Percentiles rank a stretch among this genome's conserved stretches.
These are phyloP conservation scores for Chrysaora quinquecirrha DNA, from an alignment of 30 jellyfish, hydroid and myxozoan species.

Conservation along the genomic window DNA sequence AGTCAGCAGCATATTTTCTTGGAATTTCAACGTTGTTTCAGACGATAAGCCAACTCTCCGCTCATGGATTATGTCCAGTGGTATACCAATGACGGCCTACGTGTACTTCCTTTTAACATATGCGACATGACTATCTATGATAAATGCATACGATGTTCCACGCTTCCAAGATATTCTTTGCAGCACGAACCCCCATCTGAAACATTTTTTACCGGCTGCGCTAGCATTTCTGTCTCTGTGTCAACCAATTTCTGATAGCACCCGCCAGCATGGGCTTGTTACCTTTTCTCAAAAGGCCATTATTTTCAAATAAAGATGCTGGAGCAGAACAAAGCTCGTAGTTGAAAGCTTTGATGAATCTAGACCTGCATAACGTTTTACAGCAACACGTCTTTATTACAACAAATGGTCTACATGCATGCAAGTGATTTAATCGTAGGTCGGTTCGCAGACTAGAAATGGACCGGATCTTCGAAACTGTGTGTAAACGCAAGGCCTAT, in stretches of 20 bases:
- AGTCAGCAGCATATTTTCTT: slow-evolving; percentile 4
- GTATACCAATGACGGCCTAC: slow-evolving; percentile 23
- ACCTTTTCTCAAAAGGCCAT: slow-evolving; percentile 19
- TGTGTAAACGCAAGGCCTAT: too few species aligned
- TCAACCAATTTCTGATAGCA: slow-evolving; percentile 33
- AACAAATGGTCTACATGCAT: slow-evolving; percentile 45
- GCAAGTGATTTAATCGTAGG: too few species aligned
- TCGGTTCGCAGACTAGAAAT: too few species aligned
- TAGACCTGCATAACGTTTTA: slow-evolving; percentile 26
- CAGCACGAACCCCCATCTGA: slow-evolving; percentile 27
- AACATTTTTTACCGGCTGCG: slow-evolving; percentile 22
- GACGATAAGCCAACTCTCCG: neutral
- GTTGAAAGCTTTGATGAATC: slow-evolving; percentile 23
- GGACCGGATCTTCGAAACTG: too few species aligned
- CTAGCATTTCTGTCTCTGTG: slow-evolving; percentile 14
- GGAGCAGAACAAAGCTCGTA: slow-evolving; percentile 46
- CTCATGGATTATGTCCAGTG: slow-evolving; percentile 34
- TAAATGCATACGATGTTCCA: slow-evolving; percentile 38
- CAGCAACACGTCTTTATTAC: slow-evolving; percentile 39
- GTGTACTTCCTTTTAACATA: slow-evolving; percentile 31
- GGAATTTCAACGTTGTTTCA: neutral
- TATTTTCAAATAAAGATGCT: slow-evolving; percentile 30
- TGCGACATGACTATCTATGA: slow-evolving; percentile 35
- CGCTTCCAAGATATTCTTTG: slow-evolving; percentile 49
- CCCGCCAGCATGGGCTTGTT: slow-evolving; percentile 38